Percentiles rank a stretch among this genome's conserved stretches.
These are phyloP conservation scores for Drosophila baimaii DNA, from an alignment of 1,140 invertebrate species.

Conservation along the genomic window DNA sequence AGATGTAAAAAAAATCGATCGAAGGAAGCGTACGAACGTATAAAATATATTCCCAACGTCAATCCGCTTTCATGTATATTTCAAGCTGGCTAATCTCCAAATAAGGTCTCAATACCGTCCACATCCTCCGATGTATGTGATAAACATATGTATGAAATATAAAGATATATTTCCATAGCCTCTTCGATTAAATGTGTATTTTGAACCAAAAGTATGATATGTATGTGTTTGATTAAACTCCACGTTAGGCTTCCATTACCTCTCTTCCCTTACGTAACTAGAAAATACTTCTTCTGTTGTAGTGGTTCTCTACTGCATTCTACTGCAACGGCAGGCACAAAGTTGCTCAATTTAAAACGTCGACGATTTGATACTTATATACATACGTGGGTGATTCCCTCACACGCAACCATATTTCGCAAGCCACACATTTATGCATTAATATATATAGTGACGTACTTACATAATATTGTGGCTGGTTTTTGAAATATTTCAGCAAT, in stretches of 20 bases:
- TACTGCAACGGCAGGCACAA: slow-evolving; percentile 47
- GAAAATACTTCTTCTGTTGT: slow-evolving; percentile 46
- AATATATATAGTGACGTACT: slow-evolving; percentile 27
- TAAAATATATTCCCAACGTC: slow-evolving; percentile 23
- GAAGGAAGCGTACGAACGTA: background rate
- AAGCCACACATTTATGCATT: slow-evolving; percentile 22
- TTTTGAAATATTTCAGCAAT: slow-evolving; percentile 62
- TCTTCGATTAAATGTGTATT: background rate
- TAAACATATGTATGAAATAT: slow-evolving; percentile 6
- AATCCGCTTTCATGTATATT: slow-evolving; percentile 32
- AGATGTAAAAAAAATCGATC: slow-evolving; percentile 8
- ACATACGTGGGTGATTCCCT: slow-evolving; percentile 65
- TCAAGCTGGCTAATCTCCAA: slow-evolving; percentile 49
- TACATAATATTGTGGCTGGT: slow-evolving; percentile 38
- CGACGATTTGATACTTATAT: slow-evolving; percentile 67
- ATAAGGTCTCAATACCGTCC: slow-evolving; percentile 31
- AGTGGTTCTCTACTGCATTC: slow-evolving; percentile 13
- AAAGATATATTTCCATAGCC: background rate
- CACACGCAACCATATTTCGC: slow-evolving; percentile 41
- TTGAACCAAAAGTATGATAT: background rate
- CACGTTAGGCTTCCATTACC: slow-evolving; percentile 11
- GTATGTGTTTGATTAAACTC: slow-evolving; percentile 45
- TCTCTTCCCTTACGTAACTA: slow-evolving; percentile 3
- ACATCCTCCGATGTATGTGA: slow-evolving; percentile 40
- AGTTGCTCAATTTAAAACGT: slow-evolving; percentile 70